Evolutionary conservation across 1,140 invertebrate genomes (phyloP), one percentile per base, ranked within the genome.

Genomic region (Daktulosphaira vitifoliae): DNA sequence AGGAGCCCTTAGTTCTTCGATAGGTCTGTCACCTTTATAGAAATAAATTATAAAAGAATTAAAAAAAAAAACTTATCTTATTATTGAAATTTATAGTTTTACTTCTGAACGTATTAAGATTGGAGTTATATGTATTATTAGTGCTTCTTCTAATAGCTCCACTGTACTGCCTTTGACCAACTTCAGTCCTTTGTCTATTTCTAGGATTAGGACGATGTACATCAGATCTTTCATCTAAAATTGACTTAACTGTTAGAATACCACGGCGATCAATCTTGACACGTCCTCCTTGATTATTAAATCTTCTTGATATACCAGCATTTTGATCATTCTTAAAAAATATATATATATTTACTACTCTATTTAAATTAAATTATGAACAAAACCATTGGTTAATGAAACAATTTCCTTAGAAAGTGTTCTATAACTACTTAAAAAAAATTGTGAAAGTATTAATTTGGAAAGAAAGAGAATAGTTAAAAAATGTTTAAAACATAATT

Each of bases 21-120:
- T 20, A 33, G 56, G 39, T 48, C 56, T 48, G n/a, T 62, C 56
- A 48, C 56, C 56, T 62, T 29, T 44, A n/a, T n/a, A n/a, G n/a
- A n/a, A n/a, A n/a, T n/a, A n/a, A 38, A 26, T 26, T 8, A 46
- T 29, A 20, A 62, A 29, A 62, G 1, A 62, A 0, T 46, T n/a
- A 37, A 3, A 44, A 7, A 46, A 18, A 42, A 44, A 29, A 23
- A 13, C 15, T 48, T n/a, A 6, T 11, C 29, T 33, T 6, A 22
- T 26, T 44, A 29, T 8, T 22, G 13, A 33, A 20, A 46, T n/a
- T n/a, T n/a, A 26, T 18, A 29, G 5, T 13, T 15, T 62, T 62
- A 62, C 56, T 62, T 48, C 56, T 62, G 44, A 62, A 62, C 26
- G 56, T 62, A 22, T 62, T 62, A 8, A 62, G n/a, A 3, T 46